Percentiles rank a stretch among this genome's conserved stretches.
These are phyloP conservation scores for Mesembrinibis cayennensis DNA, from an alignment of 2,113 vertebrate species.

Conservation along the genomic window DNA sequence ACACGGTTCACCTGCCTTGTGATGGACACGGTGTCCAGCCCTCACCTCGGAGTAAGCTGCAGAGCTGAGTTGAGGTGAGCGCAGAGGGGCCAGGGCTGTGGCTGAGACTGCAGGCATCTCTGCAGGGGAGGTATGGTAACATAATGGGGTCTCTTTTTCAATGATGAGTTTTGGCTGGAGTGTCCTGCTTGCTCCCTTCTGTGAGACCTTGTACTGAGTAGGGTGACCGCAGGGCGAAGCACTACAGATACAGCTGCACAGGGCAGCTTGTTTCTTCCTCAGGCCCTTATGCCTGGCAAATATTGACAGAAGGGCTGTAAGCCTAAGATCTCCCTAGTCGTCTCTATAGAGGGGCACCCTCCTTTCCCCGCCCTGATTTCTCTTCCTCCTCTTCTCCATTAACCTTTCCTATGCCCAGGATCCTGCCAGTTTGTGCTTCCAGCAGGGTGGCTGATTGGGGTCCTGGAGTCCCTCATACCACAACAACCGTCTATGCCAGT, in stretches of 20 bases:
- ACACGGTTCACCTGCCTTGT: neutral
- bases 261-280: neutral
- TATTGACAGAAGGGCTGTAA: neutral
- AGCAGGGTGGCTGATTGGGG: rapidly evolving
- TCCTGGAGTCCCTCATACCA: neutral
- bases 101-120: neutral
- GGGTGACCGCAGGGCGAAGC: neutral
- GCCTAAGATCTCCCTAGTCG: neutral
- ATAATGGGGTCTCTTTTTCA: neutral
- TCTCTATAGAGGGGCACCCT: neutral
- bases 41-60: neutral
- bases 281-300: neutral
- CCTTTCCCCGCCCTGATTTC: neutral
- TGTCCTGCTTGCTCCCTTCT: neutral
- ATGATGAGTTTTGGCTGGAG: neutral
- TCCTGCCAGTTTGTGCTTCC: neutral
- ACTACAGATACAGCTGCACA: rapidly evolving
- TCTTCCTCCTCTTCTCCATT: neutral
- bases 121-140: neutral
- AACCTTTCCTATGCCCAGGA: neutral
- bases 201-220: neutral
- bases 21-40: neutral
- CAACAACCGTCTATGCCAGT: neutral
- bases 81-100: rapidly evolving
- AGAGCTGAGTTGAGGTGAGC: neutral